Percentiles rank a stretch among this genome's conserved stretches.
Evolutionary conservation across 2,113 vertebrate species (phyloP).

Genomic region (Sceloporus tristichus): DNA sequence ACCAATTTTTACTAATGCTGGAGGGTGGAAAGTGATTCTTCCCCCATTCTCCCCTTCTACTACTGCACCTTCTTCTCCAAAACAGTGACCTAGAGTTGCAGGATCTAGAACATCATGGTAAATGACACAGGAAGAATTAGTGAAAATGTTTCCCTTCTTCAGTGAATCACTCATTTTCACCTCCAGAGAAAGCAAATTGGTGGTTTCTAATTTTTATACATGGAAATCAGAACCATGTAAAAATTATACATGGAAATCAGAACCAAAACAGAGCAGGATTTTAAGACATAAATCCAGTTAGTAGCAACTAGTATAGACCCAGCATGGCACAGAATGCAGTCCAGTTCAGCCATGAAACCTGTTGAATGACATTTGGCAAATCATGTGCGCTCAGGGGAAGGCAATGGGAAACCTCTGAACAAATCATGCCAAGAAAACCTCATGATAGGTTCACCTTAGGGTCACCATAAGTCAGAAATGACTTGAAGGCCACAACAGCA

Average conservation of each 20-base stretch:
- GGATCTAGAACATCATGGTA: not conserved
- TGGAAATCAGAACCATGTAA: not conserved
- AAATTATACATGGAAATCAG: too few species aligned
- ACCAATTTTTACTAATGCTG: not conserved
- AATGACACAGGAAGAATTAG: not conserved
- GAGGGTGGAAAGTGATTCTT: not conserved
- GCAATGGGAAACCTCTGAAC: too few species aligned
- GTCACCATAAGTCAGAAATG: too few species aligned
- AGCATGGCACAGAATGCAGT: not conserved
- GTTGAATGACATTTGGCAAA: too few species aligned
- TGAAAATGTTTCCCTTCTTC: not conserved
- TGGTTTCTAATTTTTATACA: rapidly evolving
- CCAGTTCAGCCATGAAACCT: too few species aligned
- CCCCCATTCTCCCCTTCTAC: not conserved
- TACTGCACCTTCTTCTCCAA: not conserved
- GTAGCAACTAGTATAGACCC: not conserved
- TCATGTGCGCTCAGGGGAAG: too few species aligned
- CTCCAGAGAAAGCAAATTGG: too few species aligned
- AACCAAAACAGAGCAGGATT: not conserved
- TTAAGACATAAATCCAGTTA: not conserved
- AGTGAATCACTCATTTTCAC: not conserved
- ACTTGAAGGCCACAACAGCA: not conserved
- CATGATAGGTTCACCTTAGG: too few species aligned
- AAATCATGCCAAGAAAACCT: too few species aligned
- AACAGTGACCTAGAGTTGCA: not conserved